Evolutionary conservation across 2,797 vertebrate genomes (phyloP), one percentile per base, ranked within the genome.

Genomic region (Trachops cirrhosus): DNA sequence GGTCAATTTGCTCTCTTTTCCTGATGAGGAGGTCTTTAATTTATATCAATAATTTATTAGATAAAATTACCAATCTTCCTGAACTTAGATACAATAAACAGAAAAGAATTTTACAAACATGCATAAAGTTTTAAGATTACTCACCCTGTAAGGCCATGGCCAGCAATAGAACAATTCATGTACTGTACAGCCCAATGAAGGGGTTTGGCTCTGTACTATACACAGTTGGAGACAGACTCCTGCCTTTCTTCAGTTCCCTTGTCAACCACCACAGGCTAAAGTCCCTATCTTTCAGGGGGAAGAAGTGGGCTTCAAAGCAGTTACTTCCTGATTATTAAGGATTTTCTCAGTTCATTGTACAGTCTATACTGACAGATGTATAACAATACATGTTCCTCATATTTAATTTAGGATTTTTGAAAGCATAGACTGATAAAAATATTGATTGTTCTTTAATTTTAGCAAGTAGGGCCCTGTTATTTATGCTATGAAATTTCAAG

Each of bases 361-460:
- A 83, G 32, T 83, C 5, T 39, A 41, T 48, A 84, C 3, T 34
- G 6, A 71, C 10, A 92, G 2, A 5, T 71, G 2, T 80, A 0
- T 48, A 57, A 68, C 0, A 22, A 3, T 44, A 10, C 32, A 64
- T 83, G 9, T 34, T 24, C 3, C 73, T 39, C 39, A 26, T 24
- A 85, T 34, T 90, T 80, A 83, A 79, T 46, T 57, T 92, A 86
- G 59, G 14, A 9, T 80, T 71, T 70, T 70, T 39, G 54, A 96
- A 79, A 92, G 26, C 52, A 73, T 1, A 64, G 3, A 83, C 9
- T 84, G 9, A 70, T 77, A 79, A 34, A 77, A 87, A 62, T 39
- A 52, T 1, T 14, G 3, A 32, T 52, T 67, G 6, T 62, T 86
- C 48, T 22, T 79, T 86, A 64, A 84, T 64, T 78, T 89, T 83